A percentile compares a stretch with the other conserved stretches of the same genome.
Conservation (phyloP, 2,888 invertebrate genomes). For the Pantelozetes paolii region DNA sequence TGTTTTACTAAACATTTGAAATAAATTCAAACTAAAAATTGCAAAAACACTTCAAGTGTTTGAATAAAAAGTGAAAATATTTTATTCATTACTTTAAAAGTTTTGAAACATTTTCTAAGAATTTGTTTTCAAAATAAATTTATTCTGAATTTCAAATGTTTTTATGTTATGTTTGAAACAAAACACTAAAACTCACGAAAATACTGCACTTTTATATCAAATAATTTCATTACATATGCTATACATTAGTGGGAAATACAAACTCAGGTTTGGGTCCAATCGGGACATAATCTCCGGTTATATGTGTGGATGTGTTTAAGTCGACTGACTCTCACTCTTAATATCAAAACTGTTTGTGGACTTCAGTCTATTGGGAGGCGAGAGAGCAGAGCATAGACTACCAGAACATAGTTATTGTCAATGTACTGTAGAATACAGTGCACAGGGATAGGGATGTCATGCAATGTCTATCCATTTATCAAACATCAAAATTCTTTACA, state of each 20-base stretch:
- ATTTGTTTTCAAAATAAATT: too few species aligned
- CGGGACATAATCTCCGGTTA: slow-evolving; percentile 24
- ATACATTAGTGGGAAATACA: neutral
- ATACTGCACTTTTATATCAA: neutral
- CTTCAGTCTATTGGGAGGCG: neutral
- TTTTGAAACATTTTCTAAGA: too few species aligned
- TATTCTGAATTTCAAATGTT: too few species aligned
- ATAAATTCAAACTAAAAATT: too few species aligned
- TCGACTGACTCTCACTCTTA: neutral
- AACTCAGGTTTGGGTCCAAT: neutral
- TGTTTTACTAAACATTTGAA: too few species aligned
- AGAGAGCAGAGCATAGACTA: neutral
- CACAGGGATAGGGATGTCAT: neutral
- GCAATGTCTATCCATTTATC: slow-evolving; percentile 18
- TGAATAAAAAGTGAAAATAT: too few species aligned
- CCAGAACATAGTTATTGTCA: neutral
- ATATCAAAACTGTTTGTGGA: neutral
- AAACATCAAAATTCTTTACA: slow-evolving; percentile 24
- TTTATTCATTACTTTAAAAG: too few species aligned
- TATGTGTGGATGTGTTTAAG: neutral
- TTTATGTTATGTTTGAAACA: too few species aligned
- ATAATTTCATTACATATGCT: neutral
- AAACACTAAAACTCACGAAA: neutral
- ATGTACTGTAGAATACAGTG: neutral
- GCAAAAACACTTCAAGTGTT: too few species aligned